These are phyloP conservation scores for Cavia porcellus DNA, from an alignment of 2,113 vertebrate genomes.

Conservation along the genomic window DNA sequence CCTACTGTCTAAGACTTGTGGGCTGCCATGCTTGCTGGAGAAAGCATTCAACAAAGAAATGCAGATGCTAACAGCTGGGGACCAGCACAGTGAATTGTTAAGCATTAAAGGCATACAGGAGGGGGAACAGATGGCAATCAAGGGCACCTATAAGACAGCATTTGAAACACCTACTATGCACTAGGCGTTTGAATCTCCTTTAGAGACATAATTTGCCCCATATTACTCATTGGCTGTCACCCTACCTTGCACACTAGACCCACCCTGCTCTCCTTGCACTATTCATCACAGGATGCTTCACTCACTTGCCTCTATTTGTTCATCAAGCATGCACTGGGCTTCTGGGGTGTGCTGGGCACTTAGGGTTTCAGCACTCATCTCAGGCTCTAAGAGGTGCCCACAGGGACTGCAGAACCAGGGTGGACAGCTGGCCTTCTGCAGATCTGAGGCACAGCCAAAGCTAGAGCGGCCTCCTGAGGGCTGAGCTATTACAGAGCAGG, in stretches of 20 bases:
- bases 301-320: not conserved
- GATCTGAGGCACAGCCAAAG: not conserved
- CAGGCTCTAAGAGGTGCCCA: not conserved
- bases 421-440: not conserved
- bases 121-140: not conserved
- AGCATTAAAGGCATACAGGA: not conserved
- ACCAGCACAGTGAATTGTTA: not conserved
- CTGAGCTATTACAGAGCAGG: not conserved
- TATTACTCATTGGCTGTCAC: not conserved
- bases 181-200: not conserved
- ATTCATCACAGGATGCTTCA: too few species aligned
- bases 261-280: rapidly evolving
- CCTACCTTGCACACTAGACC: not conserved
- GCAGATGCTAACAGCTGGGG: not conserved
- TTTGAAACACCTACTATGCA: not conserved
- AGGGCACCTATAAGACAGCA: not conserved
- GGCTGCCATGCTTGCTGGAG: not conserved
- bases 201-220: not conserved
- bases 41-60: not conserved
- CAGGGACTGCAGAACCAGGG: not conserved
- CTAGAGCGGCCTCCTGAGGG: not conserved
- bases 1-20: too few species aligned
- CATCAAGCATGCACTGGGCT: not conserved
- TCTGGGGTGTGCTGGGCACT: not conserved
- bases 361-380: not conserved